Evolutionary conservation across 1,140 invertebrate genomes (phyloP), one percentile per base, ranked within the genome.

Genomic region (Drosophila tani): DNA sequence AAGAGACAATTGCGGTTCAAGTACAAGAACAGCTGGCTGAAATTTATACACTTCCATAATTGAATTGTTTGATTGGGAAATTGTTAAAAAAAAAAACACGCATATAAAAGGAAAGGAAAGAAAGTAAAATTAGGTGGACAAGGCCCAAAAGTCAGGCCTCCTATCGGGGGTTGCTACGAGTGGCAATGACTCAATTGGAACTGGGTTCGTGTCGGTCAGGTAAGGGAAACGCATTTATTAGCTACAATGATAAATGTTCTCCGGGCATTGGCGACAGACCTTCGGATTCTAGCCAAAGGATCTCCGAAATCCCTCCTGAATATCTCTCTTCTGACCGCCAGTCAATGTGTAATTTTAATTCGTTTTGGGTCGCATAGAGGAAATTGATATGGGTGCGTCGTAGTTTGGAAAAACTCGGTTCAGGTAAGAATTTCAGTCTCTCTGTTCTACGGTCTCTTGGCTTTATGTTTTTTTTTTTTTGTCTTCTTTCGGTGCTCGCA

Each of bases 181-280:
- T 40, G 55, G 67, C 77, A 81, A 83, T 90, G 81, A 84, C 85
- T 88, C 84, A 88, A 88, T 88, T 87, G 77, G 69, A 73, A 79
- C 57, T 70, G 75, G 76, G 65, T 69, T 69, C 74, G 62, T 75
- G 45, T 58, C 59, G 66, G 32, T 62, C 84, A 87, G 81, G 84
- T 88, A 90, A 84, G 32, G 74, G 80, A 84, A 88, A 88, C 74
- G 77, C 84, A 88, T 88, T 88, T 88, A 88, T 88, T 84, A 88
- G 81, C 84, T 90, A 55, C 81, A 84, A 90, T 88, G 85, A 88
- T 88, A 88, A 88, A 88, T 88, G 84, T 84, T 88, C 81, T 53
- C 63, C 49, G 19, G 58, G 38, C 62, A 71, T 66, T 45, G 43
- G 49, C 47, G 55, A 59, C 51, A 62, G 53, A 56, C 62, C 68